Conservation (phyloP, 2,888 invertebrate species). For the Periphyllus acericola region DNA sequence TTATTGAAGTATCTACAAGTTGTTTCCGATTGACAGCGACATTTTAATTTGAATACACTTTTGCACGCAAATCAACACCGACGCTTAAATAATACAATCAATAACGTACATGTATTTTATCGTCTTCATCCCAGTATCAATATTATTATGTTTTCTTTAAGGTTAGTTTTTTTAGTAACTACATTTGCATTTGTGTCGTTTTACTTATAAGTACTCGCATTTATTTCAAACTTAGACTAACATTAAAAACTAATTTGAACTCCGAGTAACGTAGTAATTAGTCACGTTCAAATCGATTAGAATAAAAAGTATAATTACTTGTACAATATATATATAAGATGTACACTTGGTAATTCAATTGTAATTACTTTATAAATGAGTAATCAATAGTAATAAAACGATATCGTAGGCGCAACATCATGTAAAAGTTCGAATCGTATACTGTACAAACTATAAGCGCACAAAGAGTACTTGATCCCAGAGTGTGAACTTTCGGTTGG, state of each 20-base stretch:
- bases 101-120: not conserved
- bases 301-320: not conserved
- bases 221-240: not conserved
- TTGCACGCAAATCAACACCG: too few species aligned
- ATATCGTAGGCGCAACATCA: not conserved
- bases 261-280: not conserved
- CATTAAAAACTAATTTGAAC: constrained; percentile 27
- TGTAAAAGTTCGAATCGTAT: not conserved
- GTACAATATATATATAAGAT: not conserved
- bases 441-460: not conserved
- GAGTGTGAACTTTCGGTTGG: too few species aligned
- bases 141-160: too few species aligned
- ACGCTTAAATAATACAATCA: too few species aligned
- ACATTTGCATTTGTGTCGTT: not conserved
- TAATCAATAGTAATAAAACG: not conserved
- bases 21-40: too few species aligned
- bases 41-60: too few species aligned
- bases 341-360: not conserved
- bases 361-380: not conserved
- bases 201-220: not conserved
- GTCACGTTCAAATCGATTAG: not conserved
- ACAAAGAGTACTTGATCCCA: too few species aligned
- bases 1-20: too few species aligned
- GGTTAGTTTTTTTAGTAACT: not conserved
- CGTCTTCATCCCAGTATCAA: not conserved